These are phyloP conservation scores for Tetranychus cinnabarinus DNA, from an alignment of 1,140 invertebrate species.

Conservation along the genomic window DNA sequence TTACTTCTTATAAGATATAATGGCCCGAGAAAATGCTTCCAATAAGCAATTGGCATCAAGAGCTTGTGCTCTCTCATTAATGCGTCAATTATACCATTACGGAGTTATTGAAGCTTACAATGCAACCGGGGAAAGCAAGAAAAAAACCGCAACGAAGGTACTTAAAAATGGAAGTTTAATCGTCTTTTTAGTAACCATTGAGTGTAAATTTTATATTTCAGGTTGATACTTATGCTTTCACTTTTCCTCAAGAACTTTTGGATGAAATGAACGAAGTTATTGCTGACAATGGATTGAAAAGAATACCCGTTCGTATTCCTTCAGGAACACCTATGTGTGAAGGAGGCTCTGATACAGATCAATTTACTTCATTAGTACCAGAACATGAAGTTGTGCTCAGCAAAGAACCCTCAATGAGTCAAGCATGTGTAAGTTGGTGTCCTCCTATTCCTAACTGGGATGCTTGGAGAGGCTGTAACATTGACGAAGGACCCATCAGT, in stretches of 20 bases:
- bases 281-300: slow-evolving; percentile 20
- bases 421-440: slow-evolving; percentile 53
- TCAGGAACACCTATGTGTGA: slow-evolving; percentile 84
- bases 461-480: slow-evolving; percentile 77
- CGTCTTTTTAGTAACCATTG: neutral
- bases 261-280: slow-evolving; percentile 37
- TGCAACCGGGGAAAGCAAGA: slow-evolving; percentile 51
- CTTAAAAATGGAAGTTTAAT: slow-evolving; percentile 19
- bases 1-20: slow-evolving; percentile 27
- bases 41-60: slow-evolving; percentile 92
- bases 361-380: neutral
- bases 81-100: slow-evolving; percentile 79
- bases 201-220: neutral
- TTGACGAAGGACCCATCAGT: slow-evolving; percentile 73
- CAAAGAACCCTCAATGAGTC: neutral
- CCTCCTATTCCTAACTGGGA: slow-evolving; percentile 90
- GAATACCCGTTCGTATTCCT: slow-evolving; percentile 41
- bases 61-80: slow-evolving; percentile 77
- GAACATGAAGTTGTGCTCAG: slow-evolving; percentile 10
- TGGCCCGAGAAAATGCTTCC: slow-evolving; percentile 67
- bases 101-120: slow-evolving; percentile 69
- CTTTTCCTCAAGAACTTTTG: slow-evolving; percentile 39
- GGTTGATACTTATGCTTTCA: slow-evolving; percentile 42
- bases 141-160: slow-evolving; percentile 38
- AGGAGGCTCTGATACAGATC: slow-evolving; percentile 47